These are phyloP conservation scores for Metellina segmentata DNA, from an alignment of 2,888 invertebrate genomes.

Conservation along the genomic window DNA sequence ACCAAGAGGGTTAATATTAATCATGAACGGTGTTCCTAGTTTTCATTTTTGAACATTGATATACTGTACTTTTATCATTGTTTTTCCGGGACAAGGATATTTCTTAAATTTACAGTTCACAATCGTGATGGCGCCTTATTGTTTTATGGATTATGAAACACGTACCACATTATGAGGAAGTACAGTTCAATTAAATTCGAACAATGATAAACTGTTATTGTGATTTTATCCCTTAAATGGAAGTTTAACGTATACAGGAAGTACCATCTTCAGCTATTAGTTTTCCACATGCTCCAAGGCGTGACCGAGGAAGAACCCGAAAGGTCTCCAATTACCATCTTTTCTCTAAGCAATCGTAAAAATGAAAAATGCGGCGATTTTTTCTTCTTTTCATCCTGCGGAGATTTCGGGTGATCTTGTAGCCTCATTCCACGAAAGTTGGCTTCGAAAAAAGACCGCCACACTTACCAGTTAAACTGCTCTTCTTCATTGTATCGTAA, in stretches of 20 bases:
- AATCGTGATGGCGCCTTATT: not conserved
- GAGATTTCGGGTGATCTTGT: not conserved
- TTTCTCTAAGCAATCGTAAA: not conserved
- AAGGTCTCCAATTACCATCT: conserved; percentile 11
- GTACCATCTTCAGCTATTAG: not conserved
- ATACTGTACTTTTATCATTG: too few relatives aligned
- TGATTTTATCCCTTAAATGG: conserved; percentile 7
- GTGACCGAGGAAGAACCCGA: not conserved
- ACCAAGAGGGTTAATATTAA: too few relatives aligned
- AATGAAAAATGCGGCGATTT: not conserved
- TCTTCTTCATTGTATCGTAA: not conserved
- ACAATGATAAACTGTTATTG: not conserved
- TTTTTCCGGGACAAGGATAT: too few relatives aligned
- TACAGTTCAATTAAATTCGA: not conserved
- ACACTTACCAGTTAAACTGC: not conserved
- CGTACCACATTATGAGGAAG: not conserved
- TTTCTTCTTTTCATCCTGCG: not conserved
- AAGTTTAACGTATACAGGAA: not conserved
- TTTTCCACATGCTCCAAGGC: not conserved
- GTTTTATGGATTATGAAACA: not conserved
- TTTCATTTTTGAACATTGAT: too few relatives aligned
- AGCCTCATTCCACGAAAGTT: not conserved
- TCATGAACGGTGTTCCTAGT: too few relatives aligned
- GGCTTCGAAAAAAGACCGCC: not conserved
- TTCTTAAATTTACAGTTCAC: too few relatives aligned